Percentiles rank a stretch among this genome's conserved stretches.
Conservation (phyloP, 2,113 vertebrate genomes). For the Chaetops frenatus region DNA sequence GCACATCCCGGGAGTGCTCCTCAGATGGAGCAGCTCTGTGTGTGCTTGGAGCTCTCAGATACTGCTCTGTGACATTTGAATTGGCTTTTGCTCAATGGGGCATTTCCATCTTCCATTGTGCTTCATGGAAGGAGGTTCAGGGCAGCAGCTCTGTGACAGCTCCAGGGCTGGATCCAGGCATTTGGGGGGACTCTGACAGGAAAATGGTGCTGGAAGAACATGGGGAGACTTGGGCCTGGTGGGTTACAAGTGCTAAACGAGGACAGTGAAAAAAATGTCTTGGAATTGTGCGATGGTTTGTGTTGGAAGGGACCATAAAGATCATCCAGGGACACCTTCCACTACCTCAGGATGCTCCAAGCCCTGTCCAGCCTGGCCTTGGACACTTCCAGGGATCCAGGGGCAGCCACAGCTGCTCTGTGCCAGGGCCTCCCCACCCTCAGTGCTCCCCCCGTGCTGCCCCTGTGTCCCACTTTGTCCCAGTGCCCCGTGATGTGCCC, state of each 20-base stretch:
- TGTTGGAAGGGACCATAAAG: neutral
- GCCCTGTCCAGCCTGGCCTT: neutral
- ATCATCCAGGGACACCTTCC: neutral
- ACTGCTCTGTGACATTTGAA: fast-evolving
- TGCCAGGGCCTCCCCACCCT: neutral
- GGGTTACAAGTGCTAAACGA: neutral
- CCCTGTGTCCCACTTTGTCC: neutral
- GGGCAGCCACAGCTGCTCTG: neutral
- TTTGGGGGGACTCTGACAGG: neutral
- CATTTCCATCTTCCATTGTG: fast-evolving
- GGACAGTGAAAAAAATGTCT: neutral
- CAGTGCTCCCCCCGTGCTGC: neutral
- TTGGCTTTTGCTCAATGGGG: neutral
- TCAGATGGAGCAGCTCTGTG: fast-evolving
- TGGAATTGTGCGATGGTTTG: neutral
- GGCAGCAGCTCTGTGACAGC: neutral
- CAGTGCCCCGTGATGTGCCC: fast-evolving
- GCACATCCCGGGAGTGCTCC: fast-evolving
- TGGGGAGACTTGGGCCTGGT: fast-evolving
- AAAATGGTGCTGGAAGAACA: neutral
- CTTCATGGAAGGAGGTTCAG: neutral
- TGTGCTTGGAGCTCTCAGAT: fast-evolving
- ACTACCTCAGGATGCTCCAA: neutral
- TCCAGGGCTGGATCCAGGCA: neutral
- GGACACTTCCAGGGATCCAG: fast-evolving